Base-by-base conservation (phyloP, 1,140 invertebrate genomes). In the Pantala flavescens region DNA sequence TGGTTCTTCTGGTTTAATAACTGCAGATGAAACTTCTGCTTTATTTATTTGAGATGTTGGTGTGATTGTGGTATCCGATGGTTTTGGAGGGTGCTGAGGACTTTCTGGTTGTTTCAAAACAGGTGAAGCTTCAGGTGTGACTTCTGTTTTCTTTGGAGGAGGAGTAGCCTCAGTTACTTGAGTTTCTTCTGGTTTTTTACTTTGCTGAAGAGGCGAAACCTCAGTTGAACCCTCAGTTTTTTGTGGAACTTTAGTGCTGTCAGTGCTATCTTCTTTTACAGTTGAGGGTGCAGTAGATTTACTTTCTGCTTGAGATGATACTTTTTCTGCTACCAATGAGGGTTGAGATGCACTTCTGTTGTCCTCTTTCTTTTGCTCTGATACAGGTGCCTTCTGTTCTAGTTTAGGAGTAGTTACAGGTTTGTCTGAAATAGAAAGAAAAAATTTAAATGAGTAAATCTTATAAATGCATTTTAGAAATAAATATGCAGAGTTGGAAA, bases 151-250 rank as follows among this genome's bases (percentile, higher is more conserved):
- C 24, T 43, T 19, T 72, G 72, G 21, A 74, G 36, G 72, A 63
- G 77, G 76, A 21, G 79, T 74, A 77, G 80, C 75, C 70, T 76
- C 75, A 70, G 77, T 75, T 36, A 63, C 76, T 63, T 75, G 74
- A 21, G 75, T 23, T 74, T 74, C 19, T 71, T 75, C 75, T 24
- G 71, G 76, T 72, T 74, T 76, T 28, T 78, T 81, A 70, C 74
- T 49, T 70, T 55, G 36, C 78, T 77, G 76, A 63, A 12, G 49
- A 19, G 9, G 28, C 9, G 28, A 36, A 36, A 63, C 71, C 36
- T 78, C 43, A 16, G 28, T 2, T 2, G 28, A 36, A 9, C 2
- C 28, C 9, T 36, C 28, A 36, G 28, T 36, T 9, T 36, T 36
- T 36, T 36, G 2, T 2, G 28, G 28, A 43, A 23, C 49, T n/a